These are phyloP conservation scores for Amphiprion percula DNA, from an alignment of 2,113 vertebrate species.

Conservation along the genomic window DNA sequence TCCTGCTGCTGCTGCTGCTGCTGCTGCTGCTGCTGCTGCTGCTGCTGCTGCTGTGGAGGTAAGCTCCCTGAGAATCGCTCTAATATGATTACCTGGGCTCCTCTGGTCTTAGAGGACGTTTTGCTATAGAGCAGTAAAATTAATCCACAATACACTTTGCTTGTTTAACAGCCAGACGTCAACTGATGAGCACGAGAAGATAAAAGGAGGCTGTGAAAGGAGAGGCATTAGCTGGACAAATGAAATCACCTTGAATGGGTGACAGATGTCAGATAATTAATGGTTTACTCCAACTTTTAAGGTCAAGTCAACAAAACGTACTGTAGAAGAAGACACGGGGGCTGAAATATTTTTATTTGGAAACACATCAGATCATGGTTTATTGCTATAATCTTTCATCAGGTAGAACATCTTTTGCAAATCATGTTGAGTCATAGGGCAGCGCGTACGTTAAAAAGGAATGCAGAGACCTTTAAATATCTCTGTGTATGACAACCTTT, in stretches of 20 bases:
- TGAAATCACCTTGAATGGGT: background rate
- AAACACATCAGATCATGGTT: background rate
- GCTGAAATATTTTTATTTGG: background rate
- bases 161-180: conserved; percentile 16
- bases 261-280: conserved; percentile 7
- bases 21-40: background rate
- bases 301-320: background rate
- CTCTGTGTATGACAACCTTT: conserved; percentile 55
- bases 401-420: conserved; percentile 7
- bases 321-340: background rate
- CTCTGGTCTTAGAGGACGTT: conserved; percentile 38
- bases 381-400: conserved; percentile 14
- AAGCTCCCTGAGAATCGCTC: conserved; percentile 61
- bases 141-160: conserved; percentile 53
- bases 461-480: conserved; percentile 64
- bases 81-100: conserved; percentile 65
- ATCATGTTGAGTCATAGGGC: conserved; percentile 1
- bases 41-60: background rate
- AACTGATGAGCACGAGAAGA: conserved; percentile 5
- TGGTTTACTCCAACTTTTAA: conserved; percentile 3
- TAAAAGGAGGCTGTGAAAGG: background rate
- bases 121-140: conserved; percentile 45
- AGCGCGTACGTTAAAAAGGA: conserved; percentile 25
- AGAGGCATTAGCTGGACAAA: background rate
- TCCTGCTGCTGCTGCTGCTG: background rate